These are phyloP conservation scores for Eurytoma adleriae DNA, from an alignment of 2,888 invertebrate genomes.

Conservation along the genomic window DNA sequence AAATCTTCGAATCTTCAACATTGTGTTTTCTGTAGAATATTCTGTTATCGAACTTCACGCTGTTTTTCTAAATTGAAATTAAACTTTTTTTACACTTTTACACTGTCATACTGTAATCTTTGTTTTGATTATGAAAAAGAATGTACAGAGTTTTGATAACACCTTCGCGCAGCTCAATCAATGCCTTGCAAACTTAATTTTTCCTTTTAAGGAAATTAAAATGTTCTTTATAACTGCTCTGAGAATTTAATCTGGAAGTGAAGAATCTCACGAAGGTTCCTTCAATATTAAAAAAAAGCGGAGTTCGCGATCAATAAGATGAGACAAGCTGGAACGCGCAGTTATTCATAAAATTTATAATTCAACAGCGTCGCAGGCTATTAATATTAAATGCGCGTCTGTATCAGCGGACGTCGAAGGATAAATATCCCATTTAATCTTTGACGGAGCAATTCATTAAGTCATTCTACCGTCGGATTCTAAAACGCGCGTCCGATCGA, in stretches of 20 bases:
- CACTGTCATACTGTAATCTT: no score
- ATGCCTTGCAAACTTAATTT: no score
- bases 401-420: not conserved
- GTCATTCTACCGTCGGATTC: slow-evolving; percentile 13
- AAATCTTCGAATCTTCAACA: not conserved
- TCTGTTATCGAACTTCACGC: no score
- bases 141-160: no score
- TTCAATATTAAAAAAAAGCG: slow-evolving; percentile 8
- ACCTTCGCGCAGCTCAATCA: no score
- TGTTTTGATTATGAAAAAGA: no score
- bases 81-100: no score
- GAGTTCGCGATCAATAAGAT: slow-evolving; percentile 15
- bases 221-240: slow-evolving; percentile 6
- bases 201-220: not conserved
- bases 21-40: not conserved
- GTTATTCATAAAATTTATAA: slow-evolving; percentile 44
- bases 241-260: slow-evolving; percentile 43
- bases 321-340: slow-evolving; percentile 35
- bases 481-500: slow-evolving; percentile 45
- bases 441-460: slow-evolving; percentile 30
- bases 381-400: slow-evolving; percentile 22
- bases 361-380: slow-evolving; percentile 7
- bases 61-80: not conserved
- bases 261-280: slow-evolving; percentile 27
- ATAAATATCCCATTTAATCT: slow-evolving; percentile 46